Base-by-base conservation (phyloP, 2,888 invertebrate species). In the Drosophila merina region DNA sequence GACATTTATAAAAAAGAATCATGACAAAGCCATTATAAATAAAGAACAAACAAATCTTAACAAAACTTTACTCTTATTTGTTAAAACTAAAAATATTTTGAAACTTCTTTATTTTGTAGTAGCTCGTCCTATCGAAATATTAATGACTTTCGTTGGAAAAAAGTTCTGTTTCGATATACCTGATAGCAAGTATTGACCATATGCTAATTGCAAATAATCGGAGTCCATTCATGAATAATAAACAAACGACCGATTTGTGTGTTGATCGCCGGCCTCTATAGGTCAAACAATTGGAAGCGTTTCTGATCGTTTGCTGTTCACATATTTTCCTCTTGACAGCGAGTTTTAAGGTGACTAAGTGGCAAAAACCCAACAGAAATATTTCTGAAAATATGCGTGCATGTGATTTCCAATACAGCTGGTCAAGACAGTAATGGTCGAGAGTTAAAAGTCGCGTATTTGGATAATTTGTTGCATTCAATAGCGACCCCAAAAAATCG, bases 141-240 rank as follows among this genome's bases (percentile, higher is more conserved):
- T 2, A n/a, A 36, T 36, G 5, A 6, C 28, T 28, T 28, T 28
- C 20, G 20, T 20, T 20, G 20, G 0, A 33, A 6, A 36, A 36
- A 6, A n/a, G 5, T 0, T 2, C 7, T 10, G 20, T 36, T 7
- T 57, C 1, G 5, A 42, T 33, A 33, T 14, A 42, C 38, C 44
- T 30, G 3, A 26, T 20, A 38, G 14, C 7, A 7, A 30, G n/a
- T 36, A n/a, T 45, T 30, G 44, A 38, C 38, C 45, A n/a, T 55
- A 64, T 64, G 64, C 68, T 64, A 64, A 64, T 64, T 64, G 64
- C 64, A 56, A 31, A 64, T 64, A 67, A 64, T 64, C 45, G 14
- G 45, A 67, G 56, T 20, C 68, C 64, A 64, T 64, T 64, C 64
- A 64, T 68, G 64, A 64, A 64, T 64, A 64, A 64, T 68, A 64